Conservation (phyloP, 2,113 vertebrate species). For the Grallaria varia region DNA sequence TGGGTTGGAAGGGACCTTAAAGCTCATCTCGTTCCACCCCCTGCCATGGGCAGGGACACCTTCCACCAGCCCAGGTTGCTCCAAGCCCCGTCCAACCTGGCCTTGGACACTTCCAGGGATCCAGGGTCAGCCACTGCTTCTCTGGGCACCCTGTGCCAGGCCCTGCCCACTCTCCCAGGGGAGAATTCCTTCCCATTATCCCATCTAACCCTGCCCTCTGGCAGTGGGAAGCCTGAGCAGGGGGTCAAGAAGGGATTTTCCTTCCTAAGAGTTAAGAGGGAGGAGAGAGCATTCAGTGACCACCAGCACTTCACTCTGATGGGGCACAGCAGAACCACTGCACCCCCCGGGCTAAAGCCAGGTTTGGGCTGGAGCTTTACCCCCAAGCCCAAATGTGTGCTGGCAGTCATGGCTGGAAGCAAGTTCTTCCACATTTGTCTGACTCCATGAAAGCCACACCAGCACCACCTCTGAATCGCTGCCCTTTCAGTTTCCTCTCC, state of each 20-base stretch:
- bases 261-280: not conserved
- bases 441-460: not conserved
- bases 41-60: not conserved
- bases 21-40: not conserved
- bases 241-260: not conserved
- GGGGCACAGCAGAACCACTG: not conserved
- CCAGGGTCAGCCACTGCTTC: not conserved
- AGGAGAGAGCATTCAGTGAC: not conserved
- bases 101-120: not conserved
- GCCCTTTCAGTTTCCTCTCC: not conserved
- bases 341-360: not conserved
- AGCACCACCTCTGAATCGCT: rapidly evolving
- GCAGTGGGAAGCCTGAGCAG: not conserved
- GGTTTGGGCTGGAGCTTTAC: not conserved
- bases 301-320: not conserved
- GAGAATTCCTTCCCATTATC: not conserved
- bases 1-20: not conserved
- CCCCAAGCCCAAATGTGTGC: not conserved
- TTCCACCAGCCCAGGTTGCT: not conserved
- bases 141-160: not conserved
- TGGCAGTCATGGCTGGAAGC: not conserved
- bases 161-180: no score
- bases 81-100: not conserved
- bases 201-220: not conserved
- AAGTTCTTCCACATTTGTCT: not conserved